Base-by-base conservation (phyloP, 2,797 vertebrate genomes). In the Onychomys leucogaster region DNA sequence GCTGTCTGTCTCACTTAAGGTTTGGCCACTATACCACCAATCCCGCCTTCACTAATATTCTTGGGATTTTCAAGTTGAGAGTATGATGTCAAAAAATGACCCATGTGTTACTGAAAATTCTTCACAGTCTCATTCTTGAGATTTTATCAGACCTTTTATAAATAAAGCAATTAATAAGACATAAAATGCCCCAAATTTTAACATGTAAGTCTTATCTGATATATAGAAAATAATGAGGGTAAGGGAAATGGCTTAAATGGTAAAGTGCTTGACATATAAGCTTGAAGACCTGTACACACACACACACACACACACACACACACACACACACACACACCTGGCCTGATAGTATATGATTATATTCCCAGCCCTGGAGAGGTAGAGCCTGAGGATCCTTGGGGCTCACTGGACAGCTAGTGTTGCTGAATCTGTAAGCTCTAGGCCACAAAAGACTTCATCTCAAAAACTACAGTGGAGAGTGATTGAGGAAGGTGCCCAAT, bases 11-110 rank as follows among this genome's bases (percentile, higher is more conserved):
- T 90, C 37, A 29, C 23, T 65, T 57, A 75, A 81, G 37, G 4
- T 83, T 69, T 49, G 55, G 57, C 6, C 4, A 7, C 69, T 32
- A 14, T 1, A 75, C 57, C 55, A 73, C n/a, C 25, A 14, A 92
- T 57, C 23, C n/a, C 17, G 49, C 84, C 49, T 86, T 96, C 67
- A 90, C 37, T 73, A 19, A 73, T 27, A 67, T 16, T 52, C 55
- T 78, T 65, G 32, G 77, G 46, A 63, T 69, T 90, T 91, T 83
- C 32, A 69, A 78, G 46, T 82, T 80, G n/a, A 93, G 34, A 75
- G 27, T 69, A 77, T 29, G 46, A 32, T 82, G 89, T 94, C 61
- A 86, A 87, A 84, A 95, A 81, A 83, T 59, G 82, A 85, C 49
- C 90, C 37, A 80, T 3, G 8, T 34, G 69, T 67, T 91, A n/a